Percentiles rank a stretch among this genome's conserved stretches.
Conservation (phyloP, 2,888 invertebrate genomes). For the Entomobrya proxima region DNA sequence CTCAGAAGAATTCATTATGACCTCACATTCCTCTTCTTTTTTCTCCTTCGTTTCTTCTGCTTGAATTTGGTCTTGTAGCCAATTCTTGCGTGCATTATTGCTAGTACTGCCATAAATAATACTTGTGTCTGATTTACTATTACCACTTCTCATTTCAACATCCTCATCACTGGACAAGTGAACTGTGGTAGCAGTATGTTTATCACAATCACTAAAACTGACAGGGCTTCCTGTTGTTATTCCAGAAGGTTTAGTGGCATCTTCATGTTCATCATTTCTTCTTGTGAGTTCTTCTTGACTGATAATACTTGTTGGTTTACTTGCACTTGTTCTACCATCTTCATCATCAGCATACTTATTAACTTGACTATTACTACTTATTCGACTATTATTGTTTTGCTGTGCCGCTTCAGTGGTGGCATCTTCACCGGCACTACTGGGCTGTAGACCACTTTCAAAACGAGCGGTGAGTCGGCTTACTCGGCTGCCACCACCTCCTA, state of each 20-base stretch:
- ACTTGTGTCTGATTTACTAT: constrained; percentile 6
- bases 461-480: constrained; percentile 52
- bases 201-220: constrained; percentile 32
- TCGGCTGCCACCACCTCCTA: neutral
- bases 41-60: constrained; percentile 10
- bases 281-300: constrained; percentile 42
- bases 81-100: constrained; percentile 38
- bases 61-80: constrained; percentile 45
- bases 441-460: constrained; percentile 51
- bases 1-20: neutral
- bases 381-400: constrained; percentile 5
- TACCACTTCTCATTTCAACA: constrained; percentile 22
- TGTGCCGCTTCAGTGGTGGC: neutral
- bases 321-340: neutral
- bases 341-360: constrained; percentile 13
- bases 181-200: neutral
- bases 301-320: constrained; percentile 31
- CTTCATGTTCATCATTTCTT: neutral
- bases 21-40: neutral
- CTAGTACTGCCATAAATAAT: neutral
- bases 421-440: neutral
- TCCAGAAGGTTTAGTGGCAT: neutral
- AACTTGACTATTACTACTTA: neutral
- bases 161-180: constrained; percentile 31
- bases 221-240: constrained; percentile 36